A percentile compares a stretch with the other conserved stretches of the same genome.
Evolutionary conservation across 1,140 invertebrate genomes (phyloP).

Genomic region (Conopomorpha cramerella): DNA sequence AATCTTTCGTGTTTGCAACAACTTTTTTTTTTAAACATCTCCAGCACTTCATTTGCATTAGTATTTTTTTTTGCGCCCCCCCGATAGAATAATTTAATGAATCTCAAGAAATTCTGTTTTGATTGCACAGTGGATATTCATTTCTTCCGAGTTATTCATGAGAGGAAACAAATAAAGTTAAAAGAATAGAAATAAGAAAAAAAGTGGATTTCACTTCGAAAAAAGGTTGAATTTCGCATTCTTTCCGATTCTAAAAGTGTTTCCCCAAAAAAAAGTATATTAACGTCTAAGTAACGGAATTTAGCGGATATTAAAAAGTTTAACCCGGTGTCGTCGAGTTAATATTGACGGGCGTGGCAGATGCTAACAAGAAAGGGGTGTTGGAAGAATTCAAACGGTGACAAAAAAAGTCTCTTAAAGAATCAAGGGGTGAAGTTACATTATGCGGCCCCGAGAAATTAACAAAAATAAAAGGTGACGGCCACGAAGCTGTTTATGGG

Average conservation of each 20-base stretch:
- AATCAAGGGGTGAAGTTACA: conserved; percentile 55
- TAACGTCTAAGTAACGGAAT: conserved; percentile 47
- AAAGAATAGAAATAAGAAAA: not conserved
- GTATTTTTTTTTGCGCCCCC: conserved; percentile 45
- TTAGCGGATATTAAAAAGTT: conserved; percentile 61
- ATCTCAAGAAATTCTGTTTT: conserved; percentile 42
- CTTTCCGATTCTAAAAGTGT: too few species aligned
- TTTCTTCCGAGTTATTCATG: not conserved
- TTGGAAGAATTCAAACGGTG: too few species aligned
- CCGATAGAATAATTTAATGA: conserved; percentile 56
- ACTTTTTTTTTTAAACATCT: conserved; percentile 54
- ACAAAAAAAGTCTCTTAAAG: conserved; percentile 37
- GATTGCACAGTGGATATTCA: conserved; percentile 8
- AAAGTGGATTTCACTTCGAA: not conserved
- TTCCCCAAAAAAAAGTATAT: too few species aligned
- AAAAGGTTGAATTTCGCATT: not conserved
- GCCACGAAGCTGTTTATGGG: conserved; percentile 50
- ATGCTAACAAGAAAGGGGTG: conserved; percentile 53
- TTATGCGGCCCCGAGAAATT: conserved; percentile 57
- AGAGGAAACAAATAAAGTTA: not conserved
- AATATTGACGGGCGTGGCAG: conserved; percentile 62
- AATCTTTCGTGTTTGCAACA: conserved; percentile 48
- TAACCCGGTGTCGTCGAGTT: conserved; percentile 48
- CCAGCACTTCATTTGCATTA: conserved; percentile 45
- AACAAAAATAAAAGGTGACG: conserved; percentile 62